Conservation (phyloP, 2,888 invertebrate species). For the Didymodactylos carnosus region DNA sequence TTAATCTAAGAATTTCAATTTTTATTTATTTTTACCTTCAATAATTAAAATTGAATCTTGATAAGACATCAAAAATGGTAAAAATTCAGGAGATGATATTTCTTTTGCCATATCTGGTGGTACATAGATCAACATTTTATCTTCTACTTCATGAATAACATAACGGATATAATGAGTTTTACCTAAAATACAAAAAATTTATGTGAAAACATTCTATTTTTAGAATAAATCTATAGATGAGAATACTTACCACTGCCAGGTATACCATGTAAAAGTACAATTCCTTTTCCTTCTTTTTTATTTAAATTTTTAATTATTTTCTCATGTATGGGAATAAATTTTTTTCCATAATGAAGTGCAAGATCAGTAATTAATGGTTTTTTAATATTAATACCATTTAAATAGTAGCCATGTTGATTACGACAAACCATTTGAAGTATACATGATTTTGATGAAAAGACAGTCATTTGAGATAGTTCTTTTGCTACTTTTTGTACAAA, state of each 20-base stretch:
- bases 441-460: neutral
- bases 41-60: neutral
- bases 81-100: neutral
- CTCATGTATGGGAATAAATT: neutral
- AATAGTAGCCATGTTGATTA: neutral
- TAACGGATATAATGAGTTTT: neutral
- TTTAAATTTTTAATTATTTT: neutral
- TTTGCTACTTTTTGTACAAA: neutral
- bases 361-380: neutral
- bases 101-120: neutral
- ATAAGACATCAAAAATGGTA: neutral
- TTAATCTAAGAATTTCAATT: too few species aligned
- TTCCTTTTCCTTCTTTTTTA: neutral
- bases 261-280: neutral
- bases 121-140: neutral
- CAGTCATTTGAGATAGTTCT: neutral
- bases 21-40: too few species aligned
- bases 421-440: neutral
- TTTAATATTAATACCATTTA: neutral
- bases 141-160: neutral
- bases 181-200: neutral
- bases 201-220: neutral
- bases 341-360: neutral
- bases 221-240: neutral
- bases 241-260: neutral